A percentile compares a stretch with the other conserved stretches of the same genome.
Evolutionary conservation across 2,797 vertebrate genomes (phyloP).

Genomic region (Chelidonichthys spinosus): DNA sequence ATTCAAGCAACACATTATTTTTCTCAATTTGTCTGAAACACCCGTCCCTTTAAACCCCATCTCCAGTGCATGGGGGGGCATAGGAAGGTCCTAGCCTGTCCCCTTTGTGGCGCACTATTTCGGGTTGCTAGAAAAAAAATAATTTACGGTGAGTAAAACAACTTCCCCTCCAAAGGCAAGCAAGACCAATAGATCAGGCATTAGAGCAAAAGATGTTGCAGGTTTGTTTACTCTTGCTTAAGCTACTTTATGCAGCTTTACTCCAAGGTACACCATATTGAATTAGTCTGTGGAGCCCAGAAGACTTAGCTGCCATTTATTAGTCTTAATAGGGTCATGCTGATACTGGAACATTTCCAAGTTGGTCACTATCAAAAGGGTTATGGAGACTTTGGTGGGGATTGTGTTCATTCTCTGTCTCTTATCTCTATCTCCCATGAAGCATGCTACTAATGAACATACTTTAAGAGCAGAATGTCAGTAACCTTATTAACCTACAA

Average conservation of each 20-base stretch:
- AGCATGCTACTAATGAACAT: neutral
- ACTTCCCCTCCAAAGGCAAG: constrained; percentile 2
- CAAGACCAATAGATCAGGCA: constrained; percentile 24
- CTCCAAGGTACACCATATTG: constrained; percentile 63
- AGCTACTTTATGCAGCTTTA: constrained; percentile 79
- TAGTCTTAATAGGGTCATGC: constrained; percentile 4
- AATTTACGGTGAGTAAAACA: neutral
- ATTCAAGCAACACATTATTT: too few relatives aligned
- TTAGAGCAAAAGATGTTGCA: constrained; percentile 40
- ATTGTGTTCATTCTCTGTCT: neutral
- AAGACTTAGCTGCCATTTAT: constrained; percentile 31
- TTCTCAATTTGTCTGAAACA: too few relatives aligned
- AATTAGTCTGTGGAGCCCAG: constrained; percentile 60
- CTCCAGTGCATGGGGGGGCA: too few relatives aligned
- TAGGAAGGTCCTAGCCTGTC: too few relatives aligned
- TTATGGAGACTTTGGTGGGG: neutral
- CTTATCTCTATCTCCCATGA: neutral
- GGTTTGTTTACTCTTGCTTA: constrained; percentile 47
- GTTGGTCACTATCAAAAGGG: constrained; percentile 19
- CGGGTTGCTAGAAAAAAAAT: neutral
- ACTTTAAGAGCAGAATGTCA: neutral
- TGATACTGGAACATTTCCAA: constrained; percentile 28
- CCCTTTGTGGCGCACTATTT: too few relatives aligned
- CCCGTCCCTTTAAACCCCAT: too few relatives aligned
- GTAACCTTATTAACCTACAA: too few relatives aligned